Percentiles rank a stretch among this genome's conserved stretches.
Evolutionary conservation across 37 sponge, comb jelly and placozoan species (phyloP).

Genomic region (Crambe crambe): DNA sequence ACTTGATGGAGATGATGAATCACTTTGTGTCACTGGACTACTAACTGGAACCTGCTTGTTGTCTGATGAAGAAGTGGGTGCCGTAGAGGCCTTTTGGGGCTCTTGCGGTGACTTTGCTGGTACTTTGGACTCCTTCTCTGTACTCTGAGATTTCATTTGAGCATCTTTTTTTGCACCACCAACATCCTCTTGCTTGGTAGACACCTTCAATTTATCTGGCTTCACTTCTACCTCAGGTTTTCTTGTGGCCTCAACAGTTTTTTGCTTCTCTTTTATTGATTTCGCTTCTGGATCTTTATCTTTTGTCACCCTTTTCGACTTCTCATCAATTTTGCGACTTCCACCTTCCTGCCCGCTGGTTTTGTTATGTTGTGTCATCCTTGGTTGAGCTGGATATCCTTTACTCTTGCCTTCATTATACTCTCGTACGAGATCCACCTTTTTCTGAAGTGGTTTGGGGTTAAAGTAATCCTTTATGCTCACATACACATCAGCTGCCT

Average conservation of each 20-base stretch:
- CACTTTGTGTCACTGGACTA: too few species aligned
- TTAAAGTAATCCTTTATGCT: background rate
- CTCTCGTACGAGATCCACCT: background rate
- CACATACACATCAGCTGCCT: constrained; percentile 12
- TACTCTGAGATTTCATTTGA: too few species aligned
- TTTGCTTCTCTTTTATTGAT: background rate
- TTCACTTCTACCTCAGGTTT: background rate
- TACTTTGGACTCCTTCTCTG: background rate
- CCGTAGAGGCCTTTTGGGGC: too few species aligned
- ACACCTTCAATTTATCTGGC: background rate
- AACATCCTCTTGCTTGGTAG: background rate
- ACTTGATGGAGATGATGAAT: too few species aligned
- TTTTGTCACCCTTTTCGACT: background rate
- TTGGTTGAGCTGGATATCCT: background rate
- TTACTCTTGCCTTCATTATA: background rate
- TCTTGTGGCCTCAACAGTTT: background rate
- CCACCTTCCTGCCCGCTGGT: background rate
- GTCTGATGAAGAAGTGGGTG: too few species aligned
- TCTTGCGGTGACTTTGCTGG: too few species aligned
- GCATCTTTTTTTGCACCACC: background rate
- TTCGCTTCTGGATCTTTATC: background rate
- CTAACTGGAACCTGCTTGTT: too few species aligned
- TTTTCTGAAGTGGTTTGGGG: constrained; percentile 20
- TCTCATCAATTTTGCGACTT: background rate
- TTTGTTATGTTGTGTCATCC: background rate